Percentiles rank a stretch among this genome's conserved stretches.
These are phyloP conservation scores for Oncopodura yosiiana DNA, from an alignment of 1,140 invertebrate genomes.

Conservation along the genomic window DNA sequence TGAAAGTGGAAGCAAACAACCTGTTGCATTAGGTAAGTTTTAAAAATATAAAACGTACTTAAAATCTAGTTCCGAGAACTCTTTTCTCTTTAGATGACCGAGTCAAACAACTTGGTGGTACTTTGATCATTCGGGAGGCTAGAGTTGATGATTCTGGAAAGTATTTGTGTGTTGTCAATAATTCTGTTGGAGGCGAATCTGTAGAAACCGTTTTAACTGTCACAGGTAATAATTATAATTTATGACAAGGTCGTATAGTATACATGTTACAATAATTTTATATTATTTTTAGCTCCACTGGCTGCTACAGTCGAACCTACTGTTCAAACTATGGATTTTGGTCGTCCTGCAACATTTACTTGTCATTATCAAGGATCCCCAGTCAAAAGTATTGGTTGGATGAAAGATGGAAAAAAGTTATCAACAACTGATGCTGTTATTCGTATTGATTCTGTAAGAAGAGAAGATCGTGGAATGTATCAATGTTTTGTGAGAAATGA, in stretches of 20 bases:
- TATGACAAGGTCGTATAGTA: not conserved
- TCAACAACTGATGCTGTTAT: constrained; percentile 63
- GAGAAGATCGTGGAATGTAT: constrained; percentile 95
- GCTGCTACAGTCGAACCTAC: constrained; percentile 76
- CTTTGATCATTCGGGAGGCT: constrained; percentile 79
- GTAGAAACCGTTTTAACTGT: constrained; percentile 86
- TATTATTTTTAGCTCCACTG: constrained; percentile 56
- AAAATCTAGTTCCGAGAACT: too few species aligned
- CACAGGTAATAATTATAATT: constrained; percentile 49
- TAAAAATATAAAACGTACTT: too few species aligned
- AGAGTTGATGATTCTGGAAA: constrained; percentile 85
- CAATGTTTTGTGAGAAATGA: constrained; percentile 91
- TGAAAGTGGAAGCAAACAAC: constrained; percentile 71
- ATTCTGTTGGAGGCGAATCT: constrained; percentile 82
- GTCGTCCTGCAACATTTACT: constrained; percentile 75
- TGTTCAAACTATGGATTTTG: constrained; percentile 84
- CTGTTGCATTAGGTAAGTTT: too few species aligned
- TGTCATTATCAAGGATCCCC: constrained; percentile 84
- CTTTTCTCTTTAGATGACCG: constrained; percentile 77
- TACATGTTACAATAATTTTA: not conserved
- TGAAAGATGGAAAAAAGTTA: constrained; percentile 79
- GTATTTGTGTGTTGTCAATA: constrained; percentile 84
- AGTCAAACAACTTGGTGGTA: constrained; percentile 86
- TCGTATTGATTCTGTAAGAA: constrained; percentile 77
- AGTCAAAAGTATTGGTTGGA: constrained; percentile 77